phyloP scores from a whole-genome alignment of 1,140 invertebrate species.

The Caenorhabditis latens region DNA sequence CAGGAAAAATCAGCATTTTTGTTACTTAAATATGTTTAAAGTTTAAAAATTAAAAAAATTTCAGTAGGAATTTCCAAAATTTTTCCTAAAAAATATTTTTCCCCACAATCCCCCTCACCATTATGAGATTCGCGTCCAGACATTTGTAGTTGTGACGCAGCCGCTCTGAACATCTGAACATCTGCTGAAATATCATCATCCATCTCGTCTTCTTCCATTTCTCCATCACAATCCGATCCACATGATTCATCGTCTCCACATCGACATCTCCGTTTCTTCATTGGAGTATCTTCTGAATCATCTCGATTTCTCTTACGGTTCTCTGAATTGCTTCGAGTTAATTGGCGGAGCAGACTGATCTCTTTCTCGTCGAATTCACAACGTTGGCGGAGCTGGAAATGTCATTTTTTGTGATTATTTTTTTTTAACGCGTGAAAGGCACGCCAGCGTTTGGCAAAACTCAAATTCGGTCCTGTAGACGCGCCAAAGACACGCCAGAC shows the following conservation, averaged over 20 bases:
- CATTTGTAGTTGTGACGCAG: constrained; percentile 2
- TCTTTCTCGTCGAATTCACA: constrained; percentile 23
- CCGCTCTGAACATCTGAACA: constrained; percentile 20
- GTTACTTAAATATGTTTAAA: too few species aligned
- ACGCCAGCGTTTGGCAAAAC: too few species aligned
- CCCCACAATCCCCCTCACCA: too few species aligned
- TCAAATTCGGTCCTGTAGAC: too few species aligned
- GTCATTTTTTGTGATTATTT: too few species aligned
- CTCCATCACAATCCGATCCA: constrained; percentile 34
- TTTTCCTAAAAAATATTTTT: too few species aligned
- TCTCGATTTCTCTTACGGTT: background rate
- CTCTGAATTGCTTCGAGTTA: background rate
- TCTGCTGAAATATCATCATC: constrained; percentile 2
- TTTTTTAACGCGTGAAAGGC: too few species aligned
- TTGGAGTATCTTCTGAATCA: background rate
- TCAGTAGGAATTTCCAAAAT: too few species aligned
- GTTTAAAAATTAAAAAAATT: too few species aligned
- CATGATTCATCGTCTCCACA: constrained; percentile 26
- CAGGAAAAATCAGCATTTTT: too few species aligned
- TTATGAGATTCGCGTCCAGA: background rate
- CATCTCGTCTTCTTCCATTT: constrained; percentile 4
- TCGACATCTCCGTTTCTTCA: constrained; percentile 9
- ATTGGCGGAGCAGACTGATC: background rate
- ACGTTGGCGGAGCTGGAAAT: constrained; percentile 13
- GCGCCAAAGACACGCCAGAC: too few species aligned